Evolutionary conservation across 2,888 invertebrate species (phyloP), one percentile per base, ranked within the genome.

Genomic region (Azorinus chamasolen): DNA sequence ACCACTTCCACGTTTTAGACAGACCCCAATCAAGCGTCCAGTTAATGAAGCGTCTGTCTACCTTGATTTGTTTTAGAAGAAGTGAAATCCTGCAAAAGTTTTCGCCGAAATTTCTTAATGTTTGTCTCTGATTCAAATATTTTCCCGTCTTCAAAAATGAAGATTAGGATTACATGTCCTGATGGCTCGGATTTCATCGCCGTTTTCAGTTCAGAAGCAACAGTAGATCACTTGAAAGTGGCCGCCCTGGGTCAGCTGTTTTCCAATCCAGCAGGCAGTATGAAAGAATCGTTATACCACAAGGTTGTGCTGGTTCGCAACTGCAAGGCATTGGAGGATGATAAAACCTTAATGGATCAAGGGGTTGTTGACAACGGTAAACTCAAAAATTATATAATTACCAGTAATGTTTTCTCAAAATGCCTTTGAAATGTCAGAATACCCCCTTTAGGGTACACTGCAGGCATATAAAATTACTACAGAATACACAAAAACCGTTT

Each of bases 211-310:
- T 89, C 90, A 14, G 93, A 92, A 66, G 87, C 90, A 48, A 92
- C 92, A 5, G 89, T 93, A 3, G 93, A 93, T 58, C 91, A 90
- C 72, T 71, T 94, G 32, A 94, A 93, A 84, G 88, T 92, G 8
- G 88, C 89, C 82, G 92, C 93, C 12, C 82, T 93, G 51, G 88
- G 91, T 37, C 90, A 91, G 24, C 43, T 46, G 37, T 48, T 46
- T n/a, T n/a, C 48, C 37, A 90, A 92, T 68, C 88, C 91, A 18
- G 82, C 89, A 16, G 93, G 92, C 43, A 89, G 91, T 62, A 86
- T 92, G 64, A 93, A 93, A 78, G 87, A 87, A 65, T 90, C 92
- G 1, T 87, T 93, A 39, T 92, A 93, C 58, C 93, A 92, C 77
- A 92, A 92, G 83, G 85, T 93, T 53, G 83, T 93, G 14, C 83